Base-by-base conservation (phyloP, 2,113 vertebrate species). In the Hyperoodon ampullatus region DNA sequence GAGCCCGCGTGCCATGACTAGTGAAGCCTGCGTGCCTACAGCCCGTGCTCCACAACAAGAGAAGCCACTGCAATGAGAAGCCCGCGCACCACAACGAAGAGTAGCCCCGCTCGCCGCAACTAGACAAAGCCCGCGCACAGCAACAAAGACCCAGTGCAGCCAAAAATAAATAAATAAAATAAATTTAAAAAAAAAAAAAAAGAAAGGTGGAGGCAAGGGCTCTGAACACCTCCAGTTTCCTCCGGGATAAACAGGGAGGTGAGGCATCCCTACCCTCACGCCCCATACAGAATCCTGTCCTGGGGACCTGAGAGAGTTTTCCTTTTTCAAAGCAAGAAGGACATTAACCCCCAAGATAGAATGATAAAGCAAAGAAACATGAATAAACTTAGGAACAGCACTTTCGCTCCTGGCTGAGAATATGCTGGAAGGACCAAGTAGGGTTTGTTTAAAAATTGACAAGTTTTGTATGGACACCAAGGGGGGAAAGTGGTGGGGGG, bases 241-340 rank as follows among this genome's bases (percentile, higher is more conserved):
- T 53, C 71, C 63, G n/a, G 53, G 19, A 26, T 74, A 83, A 78
- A 74, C 12, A 28, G 42, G n/a, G 35, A 86, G 6, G 8, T 23
- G 42, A 91, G 14, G 35, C 44, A 71, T 55, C n/a, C 33, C 10
- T 15, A 71, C n/a, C 81, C 42, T 86, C 16, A 60, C 61, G 16
- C 53, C 35, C 71, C 2, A 7, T 15, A 42, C 26, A 61, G 63
- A 80, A 61, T 91, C 81, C 71, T 71, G 26, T 61, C 63, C 55
- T 53, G 63, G 47, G 63, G 16, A 53, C 42, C 33, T 16, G 39
- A 91, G 23, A 77, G 26, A 44, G 55, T 44, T 66, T 77, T 78
- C 8, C 30, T 77, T 87, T 93, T 47, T 35, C 72, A 92, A 95
- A 81, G 63, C 55, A 81, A 92, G 63, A 81, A 23, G 61, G 80